These are phyloP conservation scores for Plutella xylostella DNA, from an alignment of 2,888 invertebrate genomes.

Conservation along the genomic window DNA sequence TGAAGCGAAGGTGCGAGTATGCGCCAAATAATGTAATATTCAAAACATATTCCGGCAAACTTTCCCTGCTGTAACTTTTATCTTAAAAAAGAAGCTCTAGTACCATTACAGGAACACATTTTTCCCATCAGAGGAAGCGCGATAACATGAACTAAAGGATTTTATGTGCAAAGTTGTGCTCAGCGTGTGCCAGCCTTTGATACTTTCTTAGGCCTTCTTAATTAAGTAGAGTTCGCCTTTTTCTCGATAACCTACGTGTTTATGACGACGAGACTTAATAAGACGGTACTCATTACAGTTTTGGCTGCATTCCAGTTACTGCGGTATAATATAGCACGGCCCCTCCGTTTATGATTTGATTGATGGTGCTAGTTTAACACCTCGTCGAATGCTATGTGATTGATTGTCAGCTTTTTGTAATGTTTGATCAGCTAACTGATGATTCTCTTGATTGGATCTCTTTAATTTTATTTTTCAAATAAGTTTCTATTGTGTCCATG, in stretches of 20 bases:
- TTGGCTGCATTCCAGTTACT: constrained; percentile 51
- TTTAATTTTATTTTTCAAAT: constrained; percentile 58
- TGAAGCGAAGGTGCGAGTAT: no score
- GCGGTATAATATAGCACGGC: constrained; percentile 23
- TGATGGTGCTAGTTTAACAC: constrained; percentile 62
- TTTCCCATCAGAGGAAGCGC: constrained; percentile 42
- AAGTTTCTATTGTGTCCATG: constrained; percentile 45
- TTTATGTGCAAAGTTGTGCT: constrained; percentile 33
- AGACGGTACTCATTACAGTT: constrained; percentile 45
- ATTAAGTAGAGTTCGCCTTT: constrained; percentile 28
- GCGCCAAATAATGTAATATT: neutral
- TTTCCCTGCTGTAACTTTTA: constrained; percentile 16
- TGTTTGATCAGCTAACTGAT: constrained; percentile 64
- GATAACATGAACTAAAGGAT: constrained; percentile 46
- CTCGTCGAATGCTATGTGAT: constrained; percentile 58
- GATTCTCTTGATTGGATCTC: constrained; percentile 52
- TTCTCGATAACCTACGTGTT: constrained; percentile 17
- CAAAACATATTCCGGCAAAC: constrained; percentile 1
- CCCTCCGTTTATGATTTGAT: constrained; percentile 36
- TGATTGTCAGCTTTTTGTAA: constrained; percentile 47
- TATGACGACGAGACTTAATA: constrained; percentile 15
- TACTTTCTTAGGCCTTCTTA: constrained; percentile 33
- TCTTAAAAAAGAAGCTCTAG: constrained; percentile 27
- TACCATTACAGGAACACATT: constrained; percentile 48
- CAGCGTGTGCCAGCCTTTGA: constrained; percentile 6